Evolutionary conservation across 2,797 vertebrate species (phyloP).

Genomic region (Etheostoma perlongum): DNA sequence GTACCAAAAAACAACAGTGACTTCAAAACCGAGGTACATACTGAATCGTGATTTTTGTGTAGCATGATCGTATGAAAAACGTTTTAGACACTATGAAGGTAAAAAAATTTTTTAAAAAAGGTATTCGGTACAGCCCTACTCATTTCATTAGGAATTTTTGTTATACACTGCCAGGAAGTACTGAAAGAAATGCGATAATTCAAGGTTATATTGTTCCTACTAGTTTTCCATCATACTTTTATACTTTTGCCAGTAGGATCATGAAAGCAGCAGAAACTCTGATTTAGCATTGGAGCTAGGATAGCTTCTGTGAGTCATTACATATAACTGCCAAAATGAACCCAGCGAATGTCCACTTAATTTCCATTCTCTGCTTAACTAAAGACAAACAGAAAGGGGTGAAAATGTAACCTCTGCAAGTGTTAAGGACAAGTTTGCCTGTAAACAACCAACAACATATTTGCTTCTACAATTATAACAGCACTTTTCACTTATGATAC

Average conservation of each 20-base stretch:
- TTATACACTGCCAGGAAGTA: not conserved
- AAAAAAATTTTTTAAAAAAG: too few species aligned
- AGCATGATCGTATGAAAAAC: too few species aligned
- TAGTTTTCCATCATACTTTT: conserved; percentile 1
- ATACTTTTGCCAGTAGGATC: not conserved
- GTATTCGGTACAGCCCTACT: too few species aligned
- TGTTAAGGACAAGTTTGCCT: not conserved
- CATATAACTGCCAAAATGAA: not conserved
- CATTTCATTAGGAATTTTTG: not conserved
- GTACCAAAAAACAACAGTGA: too few species aligned
- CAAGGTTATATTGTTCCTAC: not conserved
- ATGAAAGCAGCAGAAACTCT: not conserved
- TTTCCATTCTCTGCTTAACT: not conserved
- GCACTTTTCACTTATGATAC: not conserved
- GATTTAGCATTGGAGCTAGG: too few species aligned
- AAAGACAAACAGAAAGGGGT: not conserved
- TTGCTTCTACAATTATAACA: not conserved
- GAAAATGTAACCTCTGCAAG: not conserved
- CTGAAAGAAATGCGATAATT: not conserved
- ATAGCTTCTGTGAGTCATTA: not conserved
- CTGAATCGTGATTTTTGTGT: too few species aligned
- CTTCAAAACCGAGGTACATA: too few species aligned
- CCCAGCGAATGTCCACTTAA: not conserved
- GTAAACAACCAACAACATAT: not conserved
- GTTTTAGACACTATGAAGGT: too few species aligned